These are phyloP conservation scores for Neodontobutis hainanensis DNA, from an alignment of 2,113 vertebrate genomes.

Conservation along the genomic window DNA sequence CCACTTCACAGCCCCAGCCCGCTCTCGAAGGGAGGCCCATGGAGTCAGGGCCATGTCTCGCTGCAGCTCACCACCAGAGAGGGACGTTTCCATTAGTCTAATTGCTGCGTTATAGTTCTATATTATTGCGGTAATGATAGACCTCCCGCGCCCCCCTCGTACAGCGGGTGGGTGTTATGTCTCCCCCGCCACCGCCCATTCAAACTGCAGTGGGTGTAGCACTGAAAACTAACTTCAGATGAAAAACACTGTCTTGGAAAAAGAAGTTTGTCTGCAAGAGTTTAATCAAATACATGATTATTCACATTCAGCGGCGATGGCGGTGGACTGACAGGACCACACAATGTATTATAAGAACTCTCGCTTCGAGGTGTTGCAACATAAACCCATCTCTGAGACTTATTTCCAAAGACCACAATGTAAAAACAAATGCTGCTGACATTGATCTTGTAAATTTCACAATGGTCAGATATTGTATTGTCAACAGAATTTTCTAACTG, in stretches of 20 bases:
- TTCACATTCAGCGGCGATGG: too few relatives aligned
- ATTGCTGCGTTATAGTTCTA: conserved; percentile 73
- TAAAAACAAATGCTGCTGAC: too few relatives aligned
- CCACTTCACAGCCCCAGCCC: conserved; percentile 60
- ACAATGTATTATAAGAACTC: too few relatives aligned
- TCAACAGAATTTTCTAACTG: too few relatives aligned
- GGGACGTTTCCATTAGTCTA: conserved; percentile 76
- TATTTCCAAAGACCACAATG: too few relatives aligned
- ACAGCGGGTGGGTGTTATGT: conserved; percentile 66
- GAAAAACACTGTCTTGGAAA: conserved; percentile 11
- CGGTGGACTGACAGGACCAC: too few relatives aligned
- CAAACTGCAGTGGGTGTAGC: conserved; percentile 39
- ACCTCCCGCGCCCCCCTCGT: conserved; percentile 62
- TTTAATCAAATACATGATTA: neutral
- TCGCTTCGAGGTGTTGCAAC: too few relatives aligned
- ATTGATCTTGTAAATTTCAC: too few relatives aligned
- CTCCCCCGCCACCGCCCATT: conserved; percentile 57
- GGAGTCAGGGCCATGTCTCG: conserved; percentile 32
- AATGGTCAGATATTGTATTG: too few relatives aligned
- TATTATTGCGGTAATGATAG: conserved; percentile 72
- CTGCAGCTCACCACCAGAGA: conserved; percentile 53
- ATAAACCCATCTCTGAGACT: too few relatives aligned
- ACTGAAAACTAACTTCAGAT: conserved; percentile 37
- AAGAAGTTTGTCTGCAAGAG: neutral
- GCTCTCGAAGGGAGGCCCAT: conserved; percentile 41